Evolutionary conservation across 64 coral and sea anemone genomes (phyloP).

Genomic region (Porites australiensis): DNA sequence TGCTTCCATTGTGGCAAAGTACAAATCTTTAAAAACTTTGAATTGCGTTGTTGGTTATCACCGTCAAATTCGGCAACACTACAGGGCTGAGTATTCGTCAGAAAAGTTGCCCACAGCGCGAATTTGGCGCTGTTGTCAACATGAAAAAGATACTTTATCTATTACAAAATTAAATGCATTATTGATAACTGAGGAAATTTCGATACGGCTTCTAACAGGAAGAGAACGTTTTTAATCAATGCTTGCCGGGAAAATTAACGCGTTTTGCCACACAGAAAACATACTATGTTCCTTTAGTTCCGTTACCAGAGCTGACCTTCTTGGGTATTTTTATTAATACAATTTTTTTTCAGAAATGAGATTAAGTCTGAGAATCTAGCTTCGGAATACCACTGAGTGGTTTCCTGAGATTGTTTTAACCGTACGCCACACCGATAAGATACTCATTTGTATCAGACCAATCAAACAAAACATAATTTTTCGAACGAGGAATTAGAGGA

Average conservation of each 20-base stretch:
- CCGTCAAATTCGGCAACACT: not conserved
- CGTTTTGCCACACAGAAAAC: slow-evolving; percentile 29
- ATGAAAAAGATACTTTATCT: slow-evolving; percentile 1
- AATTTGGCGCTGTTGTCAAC: not conserved
- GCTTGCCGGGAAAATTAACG: slow-evolving; percentile 43
- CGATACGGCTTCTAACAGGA: slow-evolving; percentile 16
- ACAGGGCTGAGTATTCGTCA: not conserved
- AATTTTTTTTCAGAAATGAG: too few species aligned
- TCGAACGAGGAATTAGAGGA: slow-evolving; percentile 17
- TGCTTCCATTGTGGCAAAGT: slow-evolving; percentile 18
- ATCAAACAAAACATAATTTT: slow-evolving; percentile 6
- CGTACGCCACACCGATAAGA: not conserved
- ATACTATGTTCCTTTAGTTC: not conserved
- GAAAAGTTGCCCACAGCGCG: not conserved
- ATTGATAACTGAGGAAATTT: slow-evolving; percentile 15
- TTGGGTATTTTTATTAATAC: not conserved
- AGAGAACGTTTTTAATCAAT: slow-evolving; percentile 27
- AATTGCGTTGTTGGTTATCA: slow-evolving; percentile 6
- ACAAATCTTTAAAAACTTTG: slow-evolving; percentile 29
- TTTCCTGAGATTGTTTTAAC: not conserved
- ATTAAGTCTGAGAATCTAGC: too few species aligned
- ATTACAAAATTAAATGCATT: slow-evolving; percentile 16
- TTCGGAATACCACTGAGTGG: not conserved
- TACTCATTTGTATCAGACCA: slow-evolving; percentile 25
- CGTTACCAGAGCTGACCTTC: not conserved